Percentiles rank a stretch among this genome's conserved stretches.
phyloP scores from a whole-genome alignment of 2,113 vertebrate species.

The Pithys albifrons region DNA sequence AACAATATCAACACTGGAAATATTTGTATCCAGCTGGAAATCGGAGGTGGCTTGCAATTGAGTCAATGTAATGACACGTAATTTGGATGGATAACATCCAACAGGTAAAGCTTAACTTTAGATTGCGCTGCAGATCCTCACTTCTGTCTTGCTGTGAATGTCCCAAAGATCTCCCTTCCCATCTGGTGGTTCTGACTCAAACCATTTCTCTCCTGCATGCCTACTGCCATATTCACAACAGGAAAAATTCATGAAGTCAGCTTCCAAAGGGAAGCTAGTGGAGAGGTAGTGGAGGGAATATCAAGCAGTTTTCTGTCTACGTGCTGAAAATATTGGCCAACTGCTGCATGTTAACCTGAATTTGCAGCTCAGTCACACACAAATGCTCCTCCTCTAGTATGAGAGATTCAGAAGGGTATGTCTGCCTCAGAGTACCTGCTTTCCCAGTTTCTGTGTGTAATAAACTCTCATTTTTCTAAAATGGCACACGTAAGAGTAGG shows the following conservation, averaged over 20 bases:
- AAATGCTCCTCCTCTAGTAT: rapidly evolving
- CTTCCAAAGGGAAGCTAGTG: neutral
- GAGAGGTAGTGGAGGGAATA: neutral
- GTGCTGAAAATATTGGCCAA: neutral
- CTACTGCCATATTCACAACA: neutral
- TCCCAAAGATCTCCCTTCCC: neutral
- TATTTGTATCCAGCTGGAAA: conserved; percentile 51
- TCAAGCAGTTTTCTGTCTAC: neutral
- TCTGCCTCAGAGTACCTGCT: neutral
- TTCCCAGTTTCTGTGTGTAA: neutral
- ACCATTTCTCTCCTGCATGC: neutral
- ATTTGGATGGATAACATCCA: neutral
- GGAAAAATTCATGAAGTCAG: neutral
- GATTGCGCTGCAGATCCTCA: neutral
- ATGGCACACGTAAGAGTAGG: neutral
- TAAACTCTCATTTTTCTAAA: neutral
- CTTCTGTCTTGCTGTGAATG: neutral
- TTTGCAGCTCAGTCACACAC: neutral
- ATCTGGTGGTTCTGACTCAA: neutral
- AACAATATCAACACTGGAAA: conserved; percentile 29
- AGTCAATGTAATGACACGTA: conserved; percentile 17
- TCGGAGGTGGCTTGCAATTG: neutral
- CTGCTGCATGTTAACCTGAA: neutral
- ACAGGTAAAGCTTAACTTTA: neutral
- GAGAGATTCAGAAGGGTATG: neutral